Base-by-base conservation (phyloP, 2,888 invertebrate genomes). In the Acanthococcus lagerstroemiae region DNA sequence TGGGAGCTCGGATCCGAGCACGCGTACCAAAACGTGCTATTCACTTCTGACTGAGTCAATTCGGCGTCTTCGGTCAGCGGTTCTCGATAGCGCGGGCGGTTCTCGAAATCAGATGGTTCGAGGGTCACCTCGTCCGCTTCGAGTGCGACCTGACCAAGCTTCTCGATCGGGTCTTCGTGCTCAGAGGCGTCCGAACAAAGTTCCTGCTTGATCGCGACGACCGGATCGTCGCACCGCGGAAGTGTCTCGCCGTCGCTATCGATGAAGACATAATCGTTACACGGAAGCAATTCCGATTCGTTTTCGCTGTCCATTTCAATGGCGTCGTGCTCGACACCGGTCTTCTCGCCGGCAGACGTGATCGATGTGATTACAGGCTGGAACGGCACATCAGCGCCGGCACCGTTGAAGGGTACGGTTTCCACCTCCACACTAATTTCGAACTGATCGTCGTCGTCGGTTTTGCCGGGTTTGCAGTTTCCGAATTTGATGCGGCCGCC, bases 21-120 rank as follows among this genome's bases (percentile, higher is more conserved):
- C 26, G 9, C 12, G 46, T 44, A 46, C 58, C 58, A 58, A 24
- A 58, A 58, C 22, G 46, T 1, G 12, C 6, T 25, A 37, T 37
- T n/a, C 37, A 37, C 2, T n/a, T 37, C 37, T 3, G 37, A 37
- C 37, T 2, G 6, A 30, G 7, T 3, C 3, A n/a, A n/a, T 9
- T 58, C 58, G 26, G 46, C 3, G n/a, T 58, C 26, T 58, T 45
- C 44, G 5, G 44, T 45, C 6, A 26, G 4, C 12, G 45, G 45
- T 58, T 58, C 58, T 17, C 44, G 46, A 46, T 45, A 37, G n/a
- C 37, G 37, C 37, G n/a, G n/a, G n/a, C 37, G 37, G n/a, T n/a
- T 37, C 3, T n/a, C n/a, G n/a, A n/a, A n/a, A n/a, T n/a, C n/a
- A n/a, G n/a, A n/a, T n/a, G n/a, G n/a, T n/a, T n/a, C n/a, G n/a